phyloP scores from a whole-genome alignment of 2,113 vertebrate genomes.

The Spermophilus dauricus region DNA sequence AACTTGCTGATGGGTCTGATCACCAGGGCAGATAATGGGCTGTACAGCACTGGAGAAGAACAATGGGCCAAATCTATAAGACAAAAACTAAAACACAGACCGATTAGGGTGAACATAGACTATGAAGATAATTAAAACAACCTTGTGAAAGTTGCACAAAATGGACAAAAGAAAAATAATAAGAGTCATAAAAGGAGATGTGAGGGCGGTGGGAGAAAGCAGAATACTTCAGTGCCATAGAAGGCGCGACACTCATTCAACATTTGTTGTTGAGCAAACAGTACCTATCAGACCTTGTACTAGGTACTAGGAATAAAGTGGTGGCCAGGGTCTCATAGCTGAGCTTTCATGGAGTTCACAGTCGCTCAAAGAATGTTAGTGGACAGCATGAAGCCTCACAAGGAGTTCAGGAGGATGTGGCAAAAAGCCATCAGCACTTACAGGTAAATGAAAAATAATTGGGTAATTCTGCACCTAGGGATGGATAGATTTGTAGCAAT shows the following conservation, averaged over 20 bases:
- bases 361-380: neutral
- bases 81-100: neutral
- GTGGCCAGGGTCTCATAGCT: neutral
- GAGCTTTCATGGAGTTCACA: neutral
- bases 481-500: neutral
- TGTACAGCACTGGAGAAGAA: neutral
- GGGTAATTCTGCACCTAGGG: neutral
- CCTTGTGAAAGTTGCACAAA: neutral
- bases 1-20: constrained; percentile 13
- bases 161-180: neutral
- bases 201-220: rapidly evolving
- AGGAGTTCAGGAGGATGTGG: neutral
- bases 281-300: neutral
- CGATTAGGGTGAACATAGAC: neutral
- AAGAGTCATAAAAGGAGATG: neutral
- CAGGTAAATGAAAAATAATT: constrained; percentile 9
- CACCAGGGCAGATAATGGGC: neutral
- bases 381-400: neutral
- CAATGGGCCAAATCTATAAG: neutral
- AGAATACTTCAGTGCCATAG: neutral
- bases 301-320: too few species aligned
- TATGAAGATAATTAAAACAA: neutral
- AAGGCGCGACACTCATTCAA: neutral
- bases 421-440: neutral
- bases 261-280: neutral